A percentile compares a stretch with the other conserved stretches of the same genome.
phyloP scores from a whole-genome alignment of 2,113 vertebrate species.

The Epinephelus cyanopodus region DNA sequence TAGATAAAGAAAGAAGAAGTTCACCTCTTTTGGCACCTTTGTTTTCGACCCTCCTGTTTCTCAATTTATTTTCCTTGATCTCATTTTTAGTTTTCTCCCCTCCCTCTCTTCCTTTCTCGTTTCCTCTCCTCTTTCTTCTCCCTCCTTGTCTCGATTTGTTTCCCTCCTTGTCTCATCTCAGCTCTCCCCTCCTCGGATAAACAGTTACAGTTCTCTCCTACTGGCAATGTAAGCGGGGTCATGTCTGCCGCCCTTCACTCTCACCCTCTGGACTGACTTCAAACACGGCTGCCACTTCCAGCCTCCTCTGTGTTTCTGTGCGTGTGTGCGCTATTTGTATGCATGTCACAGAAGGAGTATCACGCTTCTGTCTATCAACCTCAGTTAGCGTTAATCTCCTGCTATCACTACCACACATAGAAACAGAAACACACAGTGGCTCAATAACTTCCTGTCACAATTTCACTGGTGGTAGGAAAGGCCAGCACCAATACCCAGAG shows the following conservation, averaged over 20 bases:
- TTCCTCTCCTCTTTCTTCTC: background rate
- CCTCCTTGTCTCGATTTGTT: background rate
- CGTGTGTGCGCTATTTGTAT: slow-evolving; percentile 7
- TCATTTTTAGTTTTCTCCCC: background rate
- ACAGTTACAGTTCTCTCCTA: background rate
- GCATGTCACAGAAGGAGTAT: slow-evolving; percentile 3
- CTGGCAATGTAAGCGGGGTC: slow-evolving; percentile 11
- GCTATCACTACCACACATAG: background rate
- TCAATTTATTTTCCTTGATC: background rate
- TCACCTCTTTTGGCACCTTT: background rate
- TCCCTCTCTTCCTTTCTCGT: no score
- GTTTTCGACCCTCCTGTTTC: background rate
- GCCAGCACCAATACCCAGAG: background rate
- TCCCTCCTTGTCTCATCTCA: background rate
- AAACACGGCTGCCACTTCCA: slow-evolving; percentile 18
- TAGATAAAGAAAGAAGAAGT: background rate
- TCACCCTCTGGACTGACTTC: slow-evolving; percentile 32
- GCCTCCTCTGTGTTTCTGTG: background rate
- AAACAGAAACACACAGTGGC: background rate
- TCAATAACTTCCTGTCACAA: slow-evolving; percentile 22
- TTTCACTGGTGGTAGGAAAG: background rate
- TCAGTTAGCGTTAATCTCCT: slow-evolving; percentile 22
- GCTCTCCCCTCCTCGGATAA: background rate
- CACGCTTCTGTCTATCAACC: slow-evolving; percentile 18
- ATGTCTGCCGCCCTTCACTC: slow-evolving; percentile 17